Conservation (phyloP, 2,113 vertebrate species). For the Meles meles region DNA sequence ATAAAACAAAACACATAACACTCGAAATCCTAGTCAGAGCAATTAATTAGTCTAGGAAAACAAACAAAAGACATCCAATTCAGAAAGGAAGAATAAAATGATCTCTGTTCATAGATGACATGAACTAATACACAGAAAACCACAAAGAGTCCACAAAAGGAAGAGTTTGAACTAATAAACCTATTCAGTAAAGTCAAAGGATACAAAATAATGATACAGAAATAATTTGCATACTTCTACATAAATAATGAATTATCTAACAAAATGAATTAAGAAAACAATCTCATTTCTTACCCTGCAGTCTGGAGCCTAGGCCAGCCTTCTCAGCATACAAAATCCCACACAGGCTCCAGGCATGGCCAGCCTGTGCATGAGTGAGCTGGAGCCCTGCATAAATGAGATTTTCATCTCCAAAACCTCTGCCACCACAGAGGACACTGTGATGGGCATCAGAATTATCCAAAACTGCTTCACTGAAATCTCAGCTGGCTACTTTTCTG, state of each 20-base stretch:
- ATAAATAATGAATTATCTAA: neutral
- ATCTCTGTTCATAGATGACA: neutral
- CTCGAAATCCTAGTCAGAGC: neutral
- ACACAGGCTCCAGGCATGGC: slow-evolving; percentile 71
- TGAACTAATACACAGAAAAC: neutral
- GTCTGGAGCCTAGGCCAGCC: neutral
- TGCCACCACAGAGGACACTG: slow-evolving; percentile 92
- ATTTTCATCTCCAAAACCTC: slow-evolving; percentile 93
- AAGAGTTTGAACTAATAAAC: neutral
- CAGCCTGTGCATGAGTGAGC: slow-evolving; percentile 92
- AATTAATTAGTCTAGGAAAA: neutral
- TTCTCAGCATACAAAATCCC: neutral
- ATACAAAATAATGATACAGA: neutral
- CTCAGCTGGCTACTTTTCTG: slow-evolving; percentile 94
- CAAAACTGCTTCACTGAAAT: slow-evolving; percentile 93
- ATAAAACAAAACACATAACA: neutral
- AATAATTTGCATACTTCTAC: neutral
- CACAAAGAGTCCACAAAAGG: neutral
- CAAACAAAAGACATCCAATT: neutral
- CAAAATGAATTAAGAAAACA: neutral
- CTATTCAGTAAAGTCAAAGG: neutral
- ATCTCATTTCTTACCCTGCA: neutral
- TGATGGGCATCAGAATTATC: slow-evolving; percentile 92
- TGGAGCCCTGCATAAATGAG: slow-evolving; percentile 96
- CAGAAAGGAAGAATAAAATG: neutral